Conservation (phyloP, 2,113 vertebrate genomes). For the Neolamprologus fasciatus region DNA sequence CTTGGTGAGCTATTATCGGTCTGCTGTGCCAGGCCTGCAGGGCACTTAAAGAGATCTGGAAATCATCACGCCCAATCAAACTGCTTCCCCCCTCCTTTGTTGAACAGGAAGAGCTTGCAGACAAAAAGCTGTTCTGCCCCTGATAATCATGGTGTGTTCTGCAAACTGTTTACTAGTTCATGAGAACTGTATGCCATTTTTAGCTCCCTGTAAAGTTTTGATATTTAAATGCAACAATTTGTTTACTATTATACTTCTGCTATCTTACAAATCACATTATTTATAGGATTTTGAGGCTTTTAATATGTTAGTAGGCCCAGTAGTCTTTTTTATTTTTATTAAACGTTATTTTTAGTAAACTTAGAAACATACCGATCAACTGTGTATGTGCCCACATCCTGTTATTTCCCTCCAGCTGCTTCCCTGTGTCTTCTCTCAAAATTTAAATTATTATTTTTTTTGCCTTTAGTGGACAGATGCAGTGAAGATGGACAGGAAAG, state of each 20-base stretch:
- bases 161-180: neutral
- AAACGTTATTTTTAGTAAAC: neutral
- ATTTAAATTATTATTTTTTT: neutral
- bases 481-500: neutral
- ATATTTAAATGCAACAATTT: neutral
- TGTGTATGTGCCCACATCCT: neutral
- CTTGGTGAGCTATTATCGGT: neutral
- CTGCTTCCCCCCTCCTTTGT: constrained; percentile 16
- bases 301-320: neutral
- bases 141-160: neutral
- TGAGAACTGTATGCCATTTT: neutral
- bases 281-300: neutral
- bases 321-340: neutral
- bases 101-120: constrained; percentile 6
- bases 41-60: constrained; percentile 6
- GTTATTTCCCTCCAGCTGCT: neutral
- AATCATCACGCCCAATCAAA: constrained; percentile 21
- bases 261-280: neutral
- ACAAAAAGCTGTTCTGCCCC: neutral
- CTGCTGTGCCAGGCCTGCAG: neutral
- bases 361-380: neutral
- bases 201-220: neutral
- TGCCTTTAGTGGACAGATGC: neutral
- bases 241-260: neutral
- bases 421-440: neutral